These are phyloP conservation scores for Lycocorax pyrrhopterus DNA, from an alignment of 2,113 vertebrate genomes.

Conservation along the genomic window DNA sequence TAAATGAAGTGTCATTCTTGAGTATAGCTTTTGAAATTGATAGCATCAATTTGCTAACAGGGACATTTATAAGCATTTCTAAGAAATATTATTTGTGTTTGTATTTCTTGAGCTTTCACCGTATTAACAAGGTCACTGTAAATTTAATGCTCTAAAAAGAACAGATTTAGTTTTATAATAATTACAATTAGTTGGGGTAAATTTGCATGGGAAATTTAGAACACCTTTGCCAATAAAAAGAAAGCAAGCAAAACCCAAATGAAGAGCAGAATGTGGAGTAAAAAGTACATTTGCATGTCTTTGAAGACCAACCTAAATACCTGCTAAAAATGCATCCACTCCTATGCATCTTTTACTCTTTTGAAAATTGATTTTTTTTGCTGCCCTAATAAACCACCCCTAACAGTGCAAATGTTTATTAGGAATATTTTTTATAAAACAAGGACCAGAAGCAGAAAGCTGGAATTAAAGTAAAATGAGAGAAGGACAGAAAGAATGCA, in stretches of 20 bases:
- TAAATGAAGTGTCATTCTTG: neutral
- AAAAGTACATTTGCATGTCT: neutral
- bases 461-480: neutral
- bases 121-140: neutral
- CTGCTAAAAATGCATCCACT: neutral
- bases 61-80: neutral
- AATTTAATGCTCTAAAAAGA: neutral
- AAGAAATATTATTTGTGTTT: neutral
- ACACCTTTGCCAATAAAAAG: neutral
- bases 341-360: neutral
- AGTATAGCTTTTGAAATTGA: neutral
- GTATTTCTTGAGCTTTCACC: neutral
- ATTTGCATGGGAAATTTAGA: neutral
- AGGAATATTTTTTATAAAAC: neutral
- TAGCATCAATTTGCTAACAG: neutral
- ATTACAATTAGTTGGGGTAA: neutral
- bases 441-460: neutral
- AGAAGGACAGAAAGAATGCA: neutral
- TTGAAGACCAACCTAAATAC: slow-evolving; percentile 8
- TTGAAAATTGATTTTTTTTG: neutral
- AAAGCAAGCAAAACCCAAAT: neutral
- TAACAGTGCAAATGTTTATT: neutral
- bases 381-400: neutral
- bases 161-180: neutral
- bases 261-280: neutral